Percentiles rank a stretch among this genome's conserved stretches.
Conservation (phyloP, 2,888 invertebrate genomes). For the Agrotis ipsilon region DNA sequence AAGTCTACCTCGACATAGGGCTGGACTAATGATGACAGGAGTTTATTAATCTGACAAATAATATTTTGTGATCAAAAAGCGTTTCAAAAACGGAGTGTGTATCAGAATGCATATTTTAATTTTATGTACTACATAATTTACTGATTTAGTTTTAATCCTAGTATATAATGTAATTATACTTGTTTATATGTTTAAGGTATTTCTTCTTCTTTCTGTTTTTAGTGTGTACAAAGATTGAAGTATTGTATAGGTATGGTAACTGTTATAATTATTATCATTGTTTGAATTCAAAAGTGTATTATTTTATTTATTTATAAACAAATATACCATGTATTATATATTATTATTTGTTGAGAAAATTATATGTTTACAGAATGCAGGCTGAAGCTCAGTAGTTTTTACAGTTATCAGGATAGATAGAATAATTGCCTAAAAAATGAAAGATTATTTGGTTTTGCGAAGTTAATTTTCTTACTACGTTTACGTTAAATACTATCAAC, state of each 20-base stretch:
- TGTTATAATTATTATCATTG: constrained; percentile 13
- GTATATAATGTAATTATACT: constrained; percentile 28
- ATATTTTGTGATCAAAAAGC: background rate
- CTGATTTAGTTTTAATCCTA: constrained; percentile 11
- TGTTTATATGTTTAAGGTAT: constrained; percentile 30
- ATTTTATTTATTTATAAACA: constrained; percentile 2
- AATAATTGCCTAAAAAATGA: too few species aligned
- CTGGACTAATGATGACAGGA: background rate
- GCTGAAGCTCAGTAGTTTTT: constrained; percentile 4
- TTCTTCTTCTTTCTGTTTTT: constrained; percentile 33
- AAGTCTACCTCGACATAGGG: background rate
- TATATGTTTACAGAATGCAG: constrained; percentile 7
- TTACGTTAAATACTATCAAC: too few species aligned
- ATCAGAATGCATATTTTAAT: background rate
- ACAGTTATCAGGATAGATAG: background rate
- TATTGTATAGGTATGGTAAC: constrained; percentile 31
- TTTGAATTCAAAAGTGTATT: constrained; percentile 32
- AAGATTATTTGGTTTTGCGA: too few species aligned
- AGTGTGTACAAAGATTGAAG: constrained; percentile 49
- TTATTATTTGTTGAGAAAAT: constrained; percentile 11
- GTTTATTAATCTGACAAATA: background rate
- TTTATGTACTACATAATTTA: constrained; percentile 28
- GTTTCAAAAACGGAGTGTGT: background rate
- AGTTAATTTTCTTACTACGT: too few species aligned
- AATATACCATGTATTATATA: constrained; percentile 11